Base-by-base conservation (phyloP, 2,888 invertebrate species). In the Caenorhabditis uteleia region DNA sequence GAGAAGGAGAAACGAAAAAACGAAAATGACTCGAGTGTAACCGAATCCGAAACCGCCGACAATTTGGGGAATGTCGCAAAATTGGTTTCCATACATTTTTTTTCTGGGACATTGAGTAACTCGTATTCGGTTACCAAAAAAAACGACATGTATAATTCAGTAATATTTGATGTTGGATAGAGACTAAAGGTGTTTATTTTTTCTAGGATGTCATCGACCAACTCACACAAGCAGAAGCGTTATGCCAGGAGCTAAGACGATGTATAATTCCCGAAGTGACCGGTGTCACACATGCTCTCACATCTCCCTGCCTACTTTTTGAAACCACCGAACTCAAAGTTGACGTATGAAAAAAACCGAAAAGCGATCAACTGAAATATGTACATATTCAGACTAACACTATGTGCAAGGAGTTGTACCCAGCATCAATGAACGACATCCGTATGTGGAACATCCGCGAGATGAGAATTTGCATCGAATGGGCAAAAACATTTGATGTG, bases 401-500 rank as follows among this genome's bases (percentile, higher is more conserved):
- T 3, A 42, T 74, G 4, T 82, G 73, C 73, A 77, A 77, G 56
- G 80, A 80, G 48, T 67, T 77, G 33, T 82, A 78, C 49, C 82
- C 79, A 36, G 82, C 82, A n/a, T 78, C 80, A 10, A 82, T 82
- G 82, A 77, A 76, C 49, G 82, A 82, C 66, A 79, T 82, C 45
- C 70, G 82, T 36, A 78, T 79, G 74, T 82, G 82, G 82, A 82
- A 82, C 53, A 82, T 81, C 48, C 72, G 80, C n/a, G 82, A 82
- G 61, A 75, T 82, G 70, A 56, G 78, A 14, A 74, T 82, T 26
- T 82, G 82, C 48, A 68, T 82, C 29, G 82, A 82, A 56, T 82
- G 82, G 82, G 80, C 74, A 10, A 82, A 82, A 46, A 82, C 82
- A 12, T 82, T 82, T 49, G 82, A 82, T 31, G 67, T 70, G 26